Evolutionary conservation across 2,888 invertebrate species (phyloP).

Genomic region (Drosophila prostipennis): DNA sequence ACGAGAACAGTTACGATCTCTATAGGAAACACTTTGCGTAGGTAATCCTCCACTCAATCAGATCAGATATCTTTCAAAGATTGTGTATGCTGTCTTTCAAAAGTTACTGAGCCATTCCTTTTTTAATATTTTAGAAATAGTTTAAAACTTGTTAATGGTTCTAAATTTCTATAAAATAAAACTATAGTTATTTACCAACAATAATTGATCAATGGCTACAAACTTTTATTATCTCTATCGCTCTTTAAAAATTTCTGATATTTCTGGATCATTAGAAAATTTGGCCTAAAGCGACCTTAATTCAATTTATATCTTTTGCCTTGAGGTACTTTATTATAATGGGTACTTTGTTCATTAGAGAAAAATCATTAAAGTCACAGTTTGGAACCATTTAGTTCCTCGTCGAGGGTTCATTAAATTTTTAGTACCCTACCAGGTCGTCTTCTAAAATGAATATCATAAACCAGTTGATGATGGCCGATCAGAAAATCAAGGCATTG

Average conservation of each 20-base stretch:
- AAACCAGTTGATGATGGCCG: conserved; percentile 2
- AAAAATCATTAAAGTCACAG: neutral
- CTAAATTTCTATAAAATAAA: neutral
- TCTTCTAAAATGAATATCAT: conserved; percentile 1
- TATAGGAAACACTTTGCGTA: conserved; percentile 22
- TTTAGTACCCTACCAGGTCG: conserved; percentile 1
- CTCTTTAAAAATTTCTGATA: neutral
- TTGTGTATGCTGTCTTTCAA: neutral
- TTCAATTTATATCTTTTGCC: conserved; percentile 23
- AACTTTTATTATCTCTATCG: neutral
- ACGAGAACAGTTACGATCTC: conserved; percentile 6
- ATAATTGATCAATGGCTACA: too few species aligned
- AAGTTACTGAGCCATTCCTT: neutral
- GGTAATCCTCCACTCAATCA: conserved; percentile 17
- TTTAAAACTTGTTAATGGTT: neutral
- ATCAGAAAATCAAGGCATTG: neutral
- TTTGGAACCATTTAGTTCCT: conserved; percentile 10
- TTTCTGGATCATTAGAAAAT: conserved; percentile 23
- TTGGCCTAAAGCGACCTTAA: conserved; percentile 5
- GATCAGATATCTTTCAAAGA: neutral
- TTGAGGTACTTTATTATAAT: conserved; percentile 41
- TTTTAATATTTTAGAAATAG: neutral
- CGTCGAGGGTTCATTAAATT: conserved; percentile 7
- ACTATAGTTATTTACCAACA: too few species aligned
- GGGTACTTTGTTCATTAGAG: conserved; percentile 40